Evolutionary conservation across 2,113 vertebrate species (phyloP).

Genomic region (Danionella cerebrum): DNA sequence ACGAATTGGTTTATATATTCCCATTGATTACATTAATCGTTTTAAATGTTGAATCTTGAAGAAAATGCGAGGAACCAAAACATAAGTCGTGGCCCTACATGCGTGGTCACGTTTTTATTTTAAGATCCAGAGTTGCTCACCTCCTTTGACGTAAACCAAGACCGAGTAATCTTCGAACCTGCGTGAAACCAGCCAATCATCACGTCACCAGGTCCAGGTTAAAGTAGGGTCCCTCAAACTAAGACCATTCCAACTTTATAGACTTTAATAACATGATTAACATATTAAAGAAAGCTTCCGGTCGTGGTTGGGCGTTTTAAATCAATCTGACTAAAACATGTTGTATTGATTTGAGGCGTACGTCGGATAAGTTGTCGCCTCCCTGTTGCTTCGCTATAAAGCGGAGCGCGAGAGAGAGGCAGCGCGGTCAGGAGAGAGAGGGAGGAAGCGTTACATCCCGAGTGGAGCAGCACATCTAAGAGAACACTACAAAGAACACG

Average conservation of each 20-base stretch:
- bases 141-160: not conserved
- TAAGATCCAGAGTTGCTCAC: not conserved
- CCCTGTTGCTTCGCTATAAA: conserved; percentile 60
- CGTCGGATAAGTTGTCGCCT: conserved; percentile 47
- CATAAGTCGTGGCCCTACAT: not conserved
- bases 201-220: conserved; percentile 35
- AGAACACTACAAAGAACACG: not conserved
- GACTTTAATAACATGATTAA: not conserved
- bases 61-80: not conserved
- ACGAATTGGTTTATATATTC: too few species aligned
- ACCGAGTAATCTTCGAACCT: not conserved
- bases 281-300: conserved; percentile 23
- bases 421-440: conserved; percentile 33
- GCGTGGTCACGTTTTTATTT: too few species aligned
- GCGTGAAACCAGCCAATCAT: conserved; percentile 8
- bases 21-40: too few species aligned
- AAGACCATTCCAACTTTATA: not conserved
- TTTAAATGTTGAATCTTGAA: too few species aligned
- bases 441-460: too few species aligned
- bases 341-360: conserved; percentile 56
- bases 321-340: conserved; percentile 45
- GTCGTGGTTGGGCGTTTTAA: conserved; percentile 28
- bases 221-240: not conserved
- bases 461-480: conserved; percentile 43
- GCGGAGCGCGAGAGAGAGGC: conserved; percentile 38